These are phyloP conservation scores for Pachyseris speciosa DNA, from an alignment of 64 coral and sea anemone genomes.

Conservation along the genomic window DNA sequence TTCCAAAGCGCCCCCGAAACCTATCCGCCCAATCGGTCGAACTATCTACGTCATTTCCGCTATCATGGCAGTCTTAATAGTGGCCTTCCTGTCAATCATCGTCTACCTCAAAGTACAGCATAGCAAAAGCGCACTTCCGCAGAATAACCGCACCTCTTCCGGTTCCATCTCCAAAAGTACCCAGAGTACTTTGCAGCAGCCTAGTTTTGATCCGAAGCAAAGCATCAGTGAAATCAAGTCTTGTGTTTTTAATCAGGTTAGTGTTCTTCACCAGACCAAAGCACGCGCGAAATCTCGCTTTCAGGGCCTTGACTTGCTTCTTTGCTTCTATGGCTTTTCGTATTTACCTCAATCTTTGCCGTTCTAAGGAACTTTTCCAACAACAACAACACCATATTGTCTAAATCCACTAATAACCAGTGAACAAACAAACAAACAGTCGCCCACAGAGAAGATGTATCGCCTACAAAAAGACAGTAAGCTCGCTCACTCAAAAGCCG, in stretches of 20 bases:
- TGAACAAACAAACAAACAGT: too few relatives aligned
- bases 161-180: slow-evolving; percentile 96
- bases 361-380: too few relatives aligned
- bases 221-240: slow-evolving; percentile 91
- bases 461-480: too few relatives aligned
- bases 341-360: too few relatives aligned
- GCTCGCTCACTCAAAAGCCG: too few relatives aligned
- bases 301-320: too few relatives aligned
- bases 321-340: too few relatives aligned
- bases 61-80: slow-evolving; percentile 90
- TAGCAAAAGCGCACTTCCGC: slow-evolving; percentile 51
- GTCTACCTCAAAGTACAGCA: slow-evolving; percentile 98
- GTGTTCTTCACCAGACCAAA: background rate
- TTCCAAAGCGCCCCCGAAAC: background rate
- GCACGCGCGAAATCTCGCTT: too few relatives aligned
- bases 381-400: too few relatives aligned
- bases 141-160: slow-evolving; percentile 68
- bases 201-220: slow-evolving; percentile 84
- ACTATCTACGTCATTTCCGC: slow-evolving; percentile 94
- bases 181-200: slow-evolving; percentile 91
- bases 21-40: slow-evolving; percentile 15
- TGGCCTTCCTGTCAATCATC: slow-evolving; percentile 93
- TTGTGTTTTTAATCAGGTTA: slow-evolving; percentile 92
- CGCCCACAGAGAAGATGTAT: too few relatives aligned
- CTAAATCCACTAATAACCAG: too few relatives aligned